A percentile compares a stretch with the other conserved stretches of the same genome.
Evolutionary conservation across 2,797 vertebrate species (phyloP).

Genomic region (Cyprinella venusta): DNA sequence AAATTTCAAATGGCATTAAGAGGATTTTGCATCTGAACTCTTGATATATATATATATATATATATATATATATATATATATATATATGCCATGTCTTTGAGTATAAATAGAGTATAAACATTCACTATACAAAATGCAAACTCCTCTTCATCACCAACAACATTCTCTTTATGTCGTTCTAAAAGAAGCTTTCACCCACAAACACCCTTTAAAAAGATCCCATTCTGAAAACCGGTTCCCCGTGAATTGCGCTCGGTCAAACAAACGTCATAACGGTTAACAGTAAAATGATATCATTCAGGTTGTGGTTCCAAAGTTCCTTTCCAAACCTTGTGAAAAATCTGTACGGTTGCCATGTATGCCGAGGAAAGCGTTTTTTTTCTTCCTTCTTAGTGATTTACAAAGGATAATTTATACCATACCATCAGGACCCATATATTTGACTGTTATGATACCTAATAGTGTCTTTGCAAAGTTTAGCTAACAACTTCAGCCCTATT

Average conservation of each 20-base stretch:
- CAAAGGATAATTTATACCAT: slow-evolving; percentile 59
- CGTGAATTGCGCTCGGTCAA: slow-evolving; percentile 45
- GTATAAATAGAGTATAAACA: neutral
- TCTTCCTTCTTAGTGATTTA: slow-evolving; percentile 65
- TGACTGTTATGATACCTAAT: slow-evolving; percentile 57
- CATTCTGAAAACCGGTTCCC: slow-evolving; percentile 31
- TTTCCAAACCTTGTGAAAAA: slow-evolving; percentile 37
- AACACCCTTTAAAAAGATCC: slow-evolving; percentile 54
- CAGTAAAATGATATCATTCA: slow-evolving; percentile 60
- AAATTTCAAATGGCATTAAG: no score
- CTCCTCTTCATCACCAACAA: slow-evolving; percentile 53
- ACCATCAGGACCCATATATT: slow-evolving; percentile 67
- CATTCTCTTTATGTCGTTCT: slow-evolving; percentile 16
- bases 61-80: no score
- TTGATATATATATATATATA: no score
- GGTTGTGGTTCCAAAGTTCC: slow-evolving; percentile 54
- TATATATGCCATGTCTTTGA: neutral
- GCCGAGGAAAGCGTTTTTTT: slow-evolving; percentile 20
- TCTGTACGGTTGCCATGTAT: slow-evolving; percentile 51
- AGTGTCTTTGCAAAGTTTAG: slow-evolving; percentile 55
- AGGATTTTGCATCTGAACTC: no score
- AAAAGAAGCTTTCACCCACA: slow-evolving; percentile 37
- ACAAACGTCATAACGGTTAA: slow-evolving; percentile 55
- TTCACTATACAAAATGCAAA: slow-evolving; percentile 15
- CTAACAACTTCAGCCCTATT: slow-evolving; percentile 38